phyloP scores from a whole-genome alignment of 2,888 invertebrate genomes.

The Petrolisthes cinctipes region DNA sequence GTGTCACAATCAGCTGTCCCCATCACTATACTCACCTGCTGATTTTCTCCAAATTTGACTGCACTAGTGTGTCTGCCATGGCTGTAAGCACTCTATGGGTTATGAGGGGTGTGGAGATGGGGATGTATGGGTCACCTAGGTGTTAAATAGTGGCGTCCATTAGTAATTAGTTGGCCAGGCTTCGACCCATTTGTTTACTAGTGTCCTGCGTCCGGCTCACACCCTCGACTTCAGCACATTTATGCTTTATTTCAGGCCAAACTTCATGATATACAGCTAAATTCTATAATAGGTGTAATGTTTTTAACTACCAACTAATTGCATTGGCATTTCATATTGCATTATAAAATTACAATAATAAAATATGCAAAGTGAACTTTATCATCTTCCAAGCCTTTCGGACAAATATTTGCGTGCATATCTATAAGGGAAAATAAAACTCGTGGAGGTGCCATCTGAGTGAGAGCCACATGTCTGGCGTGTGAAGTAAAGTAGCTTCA shows the following conservation, averaged over 20 bases:
- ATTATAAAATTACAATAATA: neutral
- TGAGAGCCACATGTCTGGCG: conserved; percentile 11
- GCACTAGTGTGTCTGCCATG: conserved; percentile 59
- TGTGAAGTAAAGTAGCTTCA: conserved; percentile 1
- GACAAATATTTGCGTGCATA: conserved; percentile 4
- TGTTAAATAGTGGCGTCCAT: conserved; percentile 57
- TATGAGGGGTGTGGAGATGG: conserved; percentile 19
- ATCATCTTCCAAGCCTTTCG: conserved; percentile 27
- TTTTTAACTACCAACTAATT: neutral
- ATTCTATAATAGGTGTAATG: neutral
- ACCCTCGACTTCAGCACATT: conserved; percentile 8
- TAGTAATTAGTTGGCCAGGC: conserved; percentile 55
- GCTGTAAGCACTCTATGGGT: conserved; percentile 6
- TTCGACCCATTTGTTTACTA: conserved; percentile 62
- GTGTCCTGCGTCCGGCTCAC: conserved; percentile 14
- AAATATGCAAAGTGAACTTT: conserved; percentile 19
- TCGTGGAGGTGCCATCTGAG: neutral
- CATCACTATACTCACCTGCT: conserved; percentile 53
- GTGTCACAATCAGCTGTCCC: conserved; percentile 57
- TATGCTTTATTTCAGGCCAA: neutral
- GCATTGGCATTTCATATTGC: neutral
- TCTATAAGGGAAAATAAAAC: neutral
- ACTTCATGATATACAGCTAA: neutral
- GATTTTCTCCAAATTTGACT: conserved; percentile 63
- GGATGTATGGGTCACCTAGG: conserved; percentile 11